Evolutionary conservation across 2,888 invertebrate genomes (phyloP).

Genomic region (Elaeidobius kamerunicus): DNA sequence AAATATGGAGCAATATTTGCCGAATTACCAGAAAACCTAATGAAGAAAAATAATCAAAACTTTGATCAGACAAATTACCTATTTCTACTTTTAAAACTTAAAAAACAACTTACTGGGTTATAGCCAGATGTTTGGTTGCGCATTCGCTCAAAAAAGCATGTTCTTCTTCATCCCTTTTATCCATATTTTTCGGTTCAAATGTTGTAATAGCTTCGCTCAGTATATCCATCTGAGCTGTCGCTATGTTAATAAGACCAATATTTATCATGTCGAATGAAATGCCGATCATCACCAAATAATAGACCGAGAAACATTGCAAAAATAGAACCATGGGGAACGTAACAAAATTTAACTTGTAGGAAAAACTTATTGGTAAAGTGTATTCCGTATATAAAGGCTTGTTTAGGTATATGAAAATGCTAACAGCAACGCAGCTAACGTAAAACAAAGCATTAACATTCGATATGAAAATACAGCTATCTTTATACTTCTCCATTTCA

Average conservation of each 20-base stretch:
- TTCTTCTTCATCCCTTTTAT: slow-evolving; percentile 3
- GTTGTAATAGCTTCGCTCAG: slow-evolving; percentile 3
- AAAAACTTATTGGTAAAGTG: slow-evolving; percentile 17
- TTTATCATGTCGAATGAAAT: slow-evolving; percentile 20
- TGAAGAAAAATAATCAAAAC: too few species aligned
- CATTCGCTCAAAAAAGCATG: slow-evolving; percentile 14
- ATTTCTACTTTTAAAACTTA: too few species aligned
- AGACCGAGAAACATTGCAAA: slow-evolving; percentile 15
- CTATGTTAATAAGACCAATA: slow-evolving; percentile 16
- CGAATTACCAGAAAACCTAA: too few species aligned
- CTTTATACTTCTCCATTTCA: slow-evolving; percentile 6
- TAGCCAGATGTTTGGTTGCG: slow-evolving; percentile 10
- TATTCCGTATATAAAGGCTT: slow-evolving; percentile 16
- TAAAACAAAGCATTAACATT: slow-evolving; percentile 13
- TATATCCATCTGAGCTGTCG: slow-evolving; percentile 21
- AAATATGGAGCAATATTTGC: too few species aligned
- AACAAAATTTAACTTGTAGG: slow-evolving; percentile 2
- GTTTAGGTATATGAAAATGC: slow-evolving; percentile 14
- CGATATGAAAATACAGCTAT: slow-evolving; percentile 12
- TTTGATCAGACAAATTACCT: too few species aligned
- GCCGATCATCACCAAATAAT: slow-evolving; percentile 20
- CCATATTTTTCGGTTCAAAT: slow-evolving; percentile 4
- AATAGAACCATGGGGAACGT: slow-evolving; percentile 1
- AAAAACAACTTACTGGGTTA: too few species aligned
- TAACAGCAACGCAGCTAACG: slow-evolving; percentile 9